Base-by-base conservation (phyloP, 2,113 vertebrate genomes). In the Polypterus senegalus region DNA sequence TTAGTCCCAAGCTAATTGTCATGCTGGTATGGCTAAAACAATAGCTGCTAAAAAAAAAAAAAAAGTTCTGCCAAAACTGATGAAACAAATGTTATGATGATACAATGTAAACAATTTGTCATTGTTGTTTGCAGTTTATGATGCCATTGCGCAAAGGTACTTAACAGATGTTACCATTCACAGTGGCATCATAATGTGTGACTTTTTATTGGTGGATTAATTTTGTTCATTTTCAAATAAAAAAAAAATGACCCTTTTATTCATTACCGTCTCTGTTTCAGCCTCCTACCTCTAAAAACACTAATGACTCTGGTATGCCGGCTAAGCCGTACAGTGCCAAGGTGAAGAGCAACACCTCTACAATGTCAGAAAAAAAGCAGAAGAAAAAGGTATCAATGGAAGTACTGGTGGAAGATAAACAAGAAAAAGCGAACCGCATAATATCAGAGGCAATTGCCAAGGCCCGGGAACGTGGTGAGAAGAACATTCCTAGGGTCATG, bases 391-490 rank as follows among this genome's bases (percentile, higher is more conserved):
- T 77, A 73, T 91, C 94, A 80, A 89, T 86, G 1, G 6, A 67
- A n/a, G 7, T 52, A n/a, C 53, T 57, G 48, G 64, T 67, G 49
- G 92, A 88, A 78, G 96, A 94, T 76, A 98, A 98, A 75, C 95
- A 98, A 80, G 92, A 95, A 77, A 99, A 99, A 77, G 96, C 96
- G 54, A 97, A 99, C 75, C 89, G 93, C 70, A 99, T 99, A 73
- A 98, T 99, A 84, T 97, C 93, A 0, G 96, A 99, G 78, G 96
- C 94, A 10, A 94, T 93, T 70, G 95, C 91, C 57, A 96, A 92
- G 81, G 95, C 93, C 46, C 91, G 89, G 70, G 92, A 96, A 69
- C 91, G 94, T 49, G 96, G 95, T 58, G 95, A 94, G 74, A 91
- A 93, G 76, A 98, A 98, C 83, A 98, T 95, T 76, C 96, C 92